Conservation (phyloP, 2,113 vertebrate species). For the Sinocyclocheilus anshuiensis region DNA sequence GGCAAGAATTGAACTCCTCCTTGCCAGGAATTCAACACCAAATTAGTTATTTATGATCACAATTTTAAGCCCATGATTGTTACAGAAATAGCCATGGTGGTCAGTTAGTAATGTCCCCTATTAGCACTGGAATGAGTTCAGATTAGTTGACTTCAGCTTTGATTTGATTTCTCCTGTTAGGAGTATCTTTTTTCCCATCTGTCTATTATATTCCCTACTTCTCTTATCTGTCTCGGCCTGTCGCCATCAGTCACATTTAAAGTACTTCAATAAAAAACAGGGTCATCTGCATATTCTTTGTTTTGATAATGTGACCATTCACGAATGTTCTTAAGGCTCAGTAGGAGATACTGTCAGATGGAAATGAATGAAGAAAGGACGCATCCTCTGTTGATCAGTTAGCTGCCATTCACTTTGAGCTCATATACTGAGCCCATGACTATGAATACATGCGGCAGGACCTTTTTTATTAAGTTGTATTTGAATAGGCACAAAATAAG, state of each 20-base stretch:
- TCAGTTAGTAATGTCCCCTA: neutral
- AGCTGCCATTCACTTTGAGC: conserved; percentile 17
- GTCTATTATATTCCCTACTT: neutral
- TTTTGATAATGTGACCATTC: conserved; percentile 61
- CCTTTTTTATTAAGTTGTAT: too few relatives aligned
- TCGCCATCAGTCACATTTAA: conserved; percentile 33
- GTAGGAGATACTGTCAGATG: conserved; percentile 61
- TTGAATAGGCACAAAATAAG: neutral
- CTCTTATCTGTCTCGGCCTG: neutral
- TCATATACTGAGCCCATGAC: neutral
- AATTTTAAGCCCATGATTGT: neutral
- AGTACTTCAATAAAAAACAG: conserved; percentile 42
- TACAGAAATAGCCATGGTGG: conserved; percentile 48
- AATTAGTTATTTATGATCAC: conserved; percentile 14
- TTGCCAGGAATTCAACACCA: neutral
- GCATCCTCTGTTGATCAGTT: conserved; percentile 25
- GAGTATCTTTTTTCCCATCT: conserved; percentile 32
- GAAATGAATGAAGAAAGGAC: conserved; percentile 66
- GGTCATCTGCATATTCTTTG: conserved; percentile 68
- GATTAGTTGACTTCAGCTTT: conserved; percentile 39
- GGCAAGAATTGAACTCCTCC: conserved; percentile 41
- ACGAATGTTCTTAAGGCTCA: conserved; percentile 30
- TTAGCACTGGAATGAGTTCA: conserved; percentile 23
- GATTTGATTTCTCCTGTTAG: neutral
- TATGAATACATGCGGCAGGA: conserved; percentile 31